These are phyloP conservation scores for Odontothrips loti DNA, from an alignment of 2,888 invertebrate genomes.

Conservation along the genomic window DNA sequence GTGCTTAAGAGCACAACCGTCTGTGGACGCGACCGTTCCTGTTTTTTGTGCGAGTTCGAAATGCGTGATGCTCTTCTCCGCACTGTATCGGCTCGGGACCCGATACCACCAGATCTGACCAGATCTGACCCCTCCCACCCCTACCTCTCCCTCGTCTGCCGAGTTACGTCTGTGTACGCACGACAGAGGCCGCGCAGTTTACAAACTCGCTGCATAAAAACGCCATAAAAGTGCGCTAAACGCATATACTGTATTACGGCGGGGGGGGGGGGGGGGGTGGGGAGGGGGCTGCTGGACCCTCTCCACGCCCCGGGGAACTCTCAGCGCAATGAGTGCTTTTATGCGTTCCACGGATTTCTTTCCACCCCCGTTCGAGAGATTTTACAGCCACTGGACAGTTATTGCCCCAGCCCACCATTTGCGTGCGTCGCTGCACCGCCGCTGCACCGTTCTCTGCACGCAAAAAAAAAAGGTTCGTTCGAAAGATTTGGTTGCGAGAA, in stretches of 20 bases:
- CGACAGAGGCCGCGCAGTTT: not conserved
- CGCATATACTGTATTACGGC: conserved; percentile 17
- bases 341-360: not conserved
- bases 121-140: too few species aligned
- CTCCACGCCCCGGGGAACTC: not conserved
- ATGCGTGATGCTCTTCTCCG: too few species aligned
- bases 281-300: not conserved
- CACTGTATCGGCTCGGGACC: too few species aligned
- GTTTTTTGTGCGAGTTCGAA: too few species aligned
- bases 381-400: conserved; percentile 4
- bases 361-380: not conserved
- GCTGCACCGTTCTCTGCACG: not conserved
- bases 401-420: not conserved
- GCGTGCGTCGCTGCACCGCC: not conserved
- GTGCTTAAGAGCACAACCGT: too few species aligned
- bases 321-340: not conserved
- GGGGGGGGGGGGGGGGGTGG: not conserved
- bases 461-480: not conserved
- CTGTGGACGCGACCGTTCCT: too few species aligned
- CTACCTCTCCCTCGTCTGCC: not conserved
- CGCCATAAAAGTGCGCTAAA: conserved; percentile 14
- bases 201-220: conserved; percentile 25
- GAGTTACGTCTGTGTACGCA: not conserved
- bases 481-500: not conserved
- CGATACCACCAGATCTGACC: too few species aligned